Evolutionary conservation across 2,113 vertebrate species (phyloP), one percentile per base, ranked within the genome.

Genomic region (Mola mola): DNA sequence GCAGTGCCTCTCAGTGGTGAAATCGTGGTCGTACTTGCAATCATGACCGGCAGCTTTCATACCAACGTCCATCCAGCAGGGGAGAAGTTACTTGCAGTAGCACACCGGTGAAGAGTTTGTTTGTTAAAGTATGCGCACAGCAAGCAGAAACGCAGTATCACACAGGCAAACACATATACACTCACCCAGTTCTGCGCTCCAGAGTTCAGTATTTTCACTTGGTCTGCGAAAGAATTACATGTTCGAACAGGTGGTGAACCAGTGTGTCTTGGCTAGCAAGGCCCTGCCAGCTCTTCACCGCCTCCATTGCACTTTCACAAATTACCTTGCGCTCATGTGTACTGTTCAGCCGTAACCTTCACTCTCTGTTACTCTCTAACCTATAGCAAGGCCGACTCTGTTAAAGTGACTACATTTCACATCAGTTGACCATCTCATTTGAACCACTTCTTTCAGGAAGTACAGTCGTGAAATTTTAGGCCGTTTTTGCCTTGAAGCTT

Each of bases 1-100:
- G 57, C 64, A 78, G 77, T 48, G 3, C 84, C 88, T 36, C 81
- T 46, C 36, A 21, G 81, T 83, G 88, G 84, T 58, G 20, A 10
- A 68, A 77, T 26, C 21, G 26, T 16, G 25, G 17, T 26, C 13
- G 13, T 29, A 10, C 60, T 19, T 8, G 8, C 13, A 8, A 6
- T 8, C 19, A 8, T 2, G 4, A 63, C 26, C 1, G 11, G 10
- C 50, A 42, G 12, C 15, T 29, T 7, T 44, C 15, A 38, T 17
- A 7, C 12, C 10, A 22, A 7, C 1, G 11, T 20, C 25, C 12
- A 20, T 4, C 47, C 12, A 11, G 63, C 3, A 57, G 17, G 1
- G 0, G 40, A 19, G 8, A 26, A 9, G 22, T 19, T 29, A 20
- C 13, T 43, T 22, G 42, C 42, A 66, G 48, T 2, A 24, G 25